Evolutionary conservation across 2,113 vertebrate genomes (phyloP).

Genomic region (Rhineura floridana): DNA sequence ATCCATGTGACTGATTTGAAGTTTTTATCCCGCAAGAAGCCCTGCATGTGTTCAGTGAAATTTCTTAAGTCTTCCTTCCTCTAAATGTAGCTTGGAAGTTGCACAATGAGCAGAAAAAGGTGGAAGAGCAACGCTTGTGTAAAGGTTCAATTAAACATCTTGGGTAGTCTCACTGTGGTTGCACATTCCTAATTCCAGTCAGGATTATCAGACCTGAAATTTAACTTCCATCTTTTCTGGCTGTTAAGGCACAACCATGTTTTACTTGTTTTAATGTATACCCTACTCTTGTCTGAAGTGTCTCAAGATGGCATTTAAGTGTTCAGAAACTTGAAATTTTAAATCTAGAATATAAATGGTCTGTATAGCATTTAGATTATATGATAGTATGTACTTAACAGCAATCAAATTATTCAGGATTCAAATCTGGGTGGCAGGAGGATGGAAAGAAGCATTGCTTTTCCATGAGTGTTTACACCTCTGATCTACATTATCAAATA

Average conservation of each 20-base stretch:
- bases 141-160: neutral
- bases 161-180: neutral
- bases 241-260: neutral
- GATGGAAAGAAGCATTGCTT: neutral
- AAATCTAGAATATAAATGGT: neutral
- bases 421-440: neutral
- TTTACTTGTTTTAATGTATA: neutral
- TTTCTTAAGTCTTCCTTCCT: slow-evolving; percentile 64
- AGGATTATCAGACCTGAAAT: neutral
- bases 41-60: neutral
- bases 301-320: neutral
- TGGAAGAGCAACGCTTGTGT: rapidly evolving
- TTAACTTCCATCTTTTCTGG: neutral
- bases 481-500: neutral
- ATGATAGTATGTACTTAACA: neutral
- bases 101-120: slow-evolving; percentile 24
- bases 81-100: neutral
- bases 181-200: neutral
- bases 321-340: neutral
- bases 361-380: neutral
- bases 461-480: no score
- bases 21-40: neutral
- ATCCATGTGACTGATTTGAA: neutral
- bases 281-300: neutral
- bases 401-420: neutral